Evolutionary conservation across 92 coral and sea anemone genomes (phyloP), one percentile per base, ranked within the genome.

Genomic region (Porites divaricata): DNA sequence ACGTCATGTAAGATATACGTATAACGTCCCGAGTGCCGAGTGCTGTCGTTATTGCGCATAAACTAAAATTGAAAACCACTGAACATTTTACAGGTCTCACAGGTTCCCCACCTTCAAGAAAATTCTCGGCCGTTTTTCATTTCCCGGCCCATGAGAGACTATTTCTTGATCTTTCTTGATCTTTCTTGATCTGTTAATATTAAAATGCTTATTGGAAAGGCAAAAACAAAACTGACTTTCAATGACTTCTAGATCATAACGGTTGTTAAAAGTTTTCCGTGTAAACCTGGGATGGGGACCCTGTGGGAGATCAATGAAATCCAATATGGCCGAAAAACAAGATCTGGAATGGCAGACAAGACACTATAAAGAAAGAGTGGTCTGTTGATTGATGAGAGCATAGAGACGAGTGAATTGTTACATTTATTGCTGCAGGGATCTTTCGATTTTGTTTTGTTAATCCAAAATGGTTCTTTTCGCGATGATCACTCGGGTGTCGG

Each of bases 401-500:
- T 58, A 79, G 62, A 48, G 77, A 72, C 56, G 22, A 16, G 57
- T 52, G 52, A 51, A 19, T 28, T 28, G 68, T 45, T 6, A 19
- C 6, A 4, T 6, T 17, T 5, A 17, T 9, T 20, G 22, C 22
- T 58, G 25, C 1, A 54, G 6, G 15, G 48, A 51, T 22, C 51
- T 35, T 4, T 59, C 11, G n/a, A 53, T 54, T 68, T 54, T 19
- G 9, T 67, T 20, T 69, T 17, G 16, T 80, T 14, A 8, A 20
- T 9, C 28, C 53, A 81, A 67, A 45, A 96, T 96, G 99, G 98
- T 96, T 72, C 87, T 95, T 73, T 96, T 92, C 59, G 97, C 99
- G 10, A 96, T 95, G 94, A 93, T 96, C 12, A 96, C 95, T 20
- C 98, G 99, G 15, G 93, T 96, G 52, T 79, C 88, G 72, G 99